A percentile compares a stretch with the other conserved stretches of the same genome.
Conservation (phyloP, 2,113 vertebrate genomes). For the Parotia lawesii region DNA sequence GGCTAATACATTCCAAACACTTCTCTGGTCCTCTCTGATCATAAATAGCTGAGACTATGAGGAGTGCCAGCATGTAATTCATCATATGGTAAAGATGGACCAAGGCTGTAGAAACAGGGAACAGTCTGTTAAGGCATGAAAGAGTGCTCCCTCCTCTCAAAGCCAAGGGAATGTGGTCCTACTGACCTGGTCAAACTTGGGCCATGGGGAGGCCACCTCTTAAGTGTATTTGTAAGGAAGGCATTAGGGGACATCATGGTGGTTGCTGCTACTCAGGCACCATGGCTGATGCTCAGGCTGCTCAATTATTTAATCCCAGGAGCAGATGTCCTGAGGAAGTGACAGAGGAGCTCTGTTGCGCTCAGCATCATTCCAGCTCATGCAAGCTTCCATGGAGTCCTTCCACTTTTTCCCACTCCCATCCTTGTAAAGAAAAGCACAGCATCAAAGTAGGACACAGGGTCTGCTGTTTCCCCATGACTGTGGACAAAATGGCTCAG, state of each 20-base stretch:
- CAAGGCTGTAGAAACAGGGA: neutral
- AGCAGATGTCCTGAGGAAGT: rapidly evolving
- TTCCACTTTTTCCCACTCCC: neutral
- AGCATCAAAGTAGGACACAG: neutral
- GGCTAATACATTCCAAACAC: neutral
- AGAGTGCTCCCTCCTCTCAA: neutral
- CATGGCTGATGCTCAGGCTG: rapidly evolving
- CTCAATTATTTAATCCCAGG: neutral
- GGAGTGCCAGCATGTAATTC: neutral
- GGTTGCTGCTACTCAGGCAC: neutral
- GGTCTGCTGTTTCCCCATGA: neutral
- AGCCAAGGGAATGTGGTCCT: neutral
- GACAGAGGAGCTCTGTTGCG: neutral
- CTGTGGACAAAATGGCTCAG: neutral
- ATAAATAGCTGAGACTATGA: neutral
- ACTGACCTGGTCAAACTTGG: neutral
- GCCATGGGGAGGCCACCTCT: neutral
- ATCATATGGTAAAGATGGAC: neutral
- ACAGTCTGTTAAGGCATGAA: neutral
- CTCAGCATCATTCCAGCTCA: neutral
- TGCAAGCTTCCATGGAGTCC: neutral
- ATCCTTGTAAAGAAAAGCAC: neutral
- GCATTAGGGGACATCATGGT: neutral
- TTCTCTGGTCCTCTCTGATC: neutral
- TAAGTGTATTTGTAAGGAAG: neutral